Conservation (phyloP, 2,888 invertebrate genomes). For the Melipona bicolor region DNA sequence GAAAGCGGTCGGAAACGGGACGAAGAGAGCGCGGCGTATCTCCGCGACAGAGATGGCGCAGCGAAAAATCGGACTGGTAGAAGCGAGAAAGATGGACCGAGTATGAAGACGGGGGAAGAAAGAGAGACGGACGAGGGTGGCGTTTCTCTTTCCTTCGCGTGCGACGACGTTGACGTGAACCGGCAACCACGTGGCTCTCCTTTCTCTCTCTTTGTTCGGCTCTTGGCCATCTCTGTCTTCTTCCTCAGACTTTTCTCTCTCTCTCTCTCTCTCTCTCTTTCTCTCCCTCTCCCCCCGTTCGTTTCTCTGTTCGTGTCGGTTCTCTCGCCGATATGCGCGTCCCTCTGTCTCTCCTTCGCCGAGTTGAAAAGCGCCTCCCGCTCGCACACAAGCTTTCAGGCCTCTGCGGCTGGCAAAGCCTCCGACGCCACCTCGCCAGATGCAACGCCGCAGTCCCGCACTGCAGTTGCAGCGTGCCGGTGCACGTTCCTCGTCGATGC, state of each 20-base stretch:
- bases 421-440: conserved; percentile 73
- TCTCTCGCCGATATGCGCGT: too few relatives aligned
- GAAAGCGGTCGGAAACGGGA: conserved; percentile 9
- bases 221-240: conserved; percentile 30
- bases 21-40: conserved; percentile 6
- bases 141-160: conserved; percentile 40
- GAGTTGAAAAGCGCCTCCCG: conserved; percentile 53
- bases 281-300: conserved; percentile 24
- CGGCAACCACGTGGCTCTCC: conserved; percentile 72
- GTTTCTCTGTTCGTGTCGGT: not conserved
- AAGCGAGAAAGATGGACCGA: conserved; percentile 7
- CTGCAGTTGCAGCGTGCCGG: conserved; percentile 76
- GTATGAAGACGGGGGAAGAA: conserved; percentile 47
- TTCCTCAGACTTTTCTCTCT: conserved; percentile 32
- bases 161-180: conserved; percentile 67
- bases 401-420: conserved; percentile 65
- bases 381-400: conserved; percentile 61
- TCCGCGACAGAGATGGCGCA: not conserved
- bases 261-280: conserved; percentile 35
- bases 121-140: conserved; percentile 46
- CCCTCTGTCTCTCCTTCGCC: conserved; percentile 47
- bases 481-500: conserved; percentile 53
- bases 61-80: not conserved
- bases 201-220: conserved; percentile 48
- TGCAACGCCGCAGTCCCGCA: conserved; percentile 80